Conservation (phyloP, 2,113 vertebrate species). For the Tursiops truncatus region DNA sequence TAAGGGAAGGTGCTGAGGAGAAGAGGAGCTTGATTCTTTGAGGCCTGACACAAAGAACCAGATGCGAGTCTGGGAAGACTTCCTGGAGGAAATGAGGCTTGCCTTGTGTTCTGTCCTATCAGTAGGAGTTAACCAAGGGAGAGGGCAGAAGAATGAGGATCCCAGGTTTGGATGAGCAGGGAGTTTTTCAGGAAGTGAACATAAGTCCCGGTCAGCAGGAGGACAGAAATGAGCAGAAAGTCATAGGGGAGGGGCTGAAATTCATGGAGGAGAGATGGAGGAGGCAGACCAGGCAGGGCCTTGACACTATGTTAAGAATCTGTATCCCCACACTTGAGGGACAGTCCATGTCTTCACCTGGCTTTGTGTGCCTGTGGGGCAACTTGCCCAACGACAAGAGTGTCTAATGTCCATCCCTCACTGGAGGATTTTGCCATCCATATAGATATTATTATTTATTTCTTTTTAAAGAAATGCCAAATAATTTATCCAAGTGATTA, state of each 20-base stretch:
- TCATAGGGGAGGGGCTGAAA: background rate
- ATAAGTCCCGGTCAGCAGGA: background rate
- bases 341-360: rapidly evolving
- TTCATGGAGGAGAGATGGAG: rapidly evolving
- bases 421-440: background rate
- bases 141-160: background rate
- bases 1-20: background rate
- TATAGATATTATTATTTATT: background rate
- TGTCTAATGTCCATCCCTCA: background rate
- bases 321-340: background rate
- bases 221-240: background rate
- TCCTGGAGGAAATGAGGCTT: background rate
- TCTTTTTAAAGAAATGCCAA: background rate
- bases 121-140: background rate
- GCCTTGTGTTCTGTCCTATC: background rate
- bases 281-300: background rate
- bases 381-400: background rate
- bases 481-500: background rate
- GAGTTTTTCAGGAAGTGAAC: background rate
- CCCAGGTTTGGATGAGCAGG: background rate
- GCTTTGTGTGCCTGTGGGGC: background rate
- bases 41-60: background rate
- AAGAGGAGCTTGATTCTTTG: background rate
- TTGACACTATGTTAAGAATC: background rate
- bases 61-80: background rate